A percentile compares a stretch with the other conserved stretches of the same genome.
These are phyloP conservation scores for Drosophila grimshawi DNA, from an alignment of 1,140 invertebrate species.

Conservation along the genomic window DNA sequence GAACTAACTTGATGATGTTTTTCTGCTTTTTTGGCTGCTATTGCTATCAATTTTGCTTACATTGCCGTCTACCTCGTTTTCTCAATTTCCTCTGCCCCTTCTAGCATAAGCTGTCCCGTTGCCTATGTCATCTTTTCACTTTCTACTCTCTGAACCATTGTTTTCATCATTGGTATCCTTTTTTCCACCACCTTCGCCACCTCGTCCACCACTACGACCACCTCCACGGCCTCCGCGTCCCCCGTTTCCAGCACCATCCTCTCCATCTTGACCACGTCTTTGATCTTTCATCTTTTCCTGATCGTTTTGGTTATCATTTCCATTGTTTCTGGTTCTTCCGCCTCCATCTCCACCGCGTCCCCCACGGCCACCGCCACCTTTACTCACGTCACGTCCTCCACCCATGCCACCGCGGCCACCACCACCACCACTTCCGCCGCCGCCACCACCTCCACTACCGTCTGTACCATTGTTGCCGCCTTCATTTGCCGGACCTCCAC, in stretches of 20 bases:
- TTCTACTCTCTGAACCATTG: not conserved
- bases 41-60: not conserved
- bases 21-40: not conserved
- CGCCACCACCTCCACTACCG: no score
- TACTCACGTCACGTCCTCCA: not conserved
- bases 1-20: slow-evolving; percentile 1
- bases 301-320: not conserved
- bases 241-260: slow-evolving; percentile 1
- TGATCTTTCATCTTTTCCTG: slow-evolving; percentile 2
- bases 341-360: not conserved
- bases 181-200: not conserved
- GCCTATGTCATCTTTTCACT: not conserved
- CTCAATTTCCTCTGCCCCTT: no score
- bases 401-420: not conserved
- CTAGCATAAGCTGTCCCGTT: not conserved
- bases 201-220: not conserved
- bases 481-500: no score
- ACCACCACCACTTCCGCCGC: not conserved
- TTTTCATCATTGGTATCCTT: not conserved
- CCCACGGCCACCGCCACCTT: not conserved
- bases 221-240: not conserved
- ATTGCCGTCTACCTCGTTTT: not conserved
- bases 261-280: slow-evolving; percentile 4
- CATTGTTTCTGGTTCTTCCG: not conserved
- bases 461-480: no score